Percentiles rank a stretch among this genome's conserved stretches.
These are phyloP conservation scores for Neodon shergylaensis DNA, from an alignment of 2,113 vertebrate species.

Conservation along the genomic window DNA sequence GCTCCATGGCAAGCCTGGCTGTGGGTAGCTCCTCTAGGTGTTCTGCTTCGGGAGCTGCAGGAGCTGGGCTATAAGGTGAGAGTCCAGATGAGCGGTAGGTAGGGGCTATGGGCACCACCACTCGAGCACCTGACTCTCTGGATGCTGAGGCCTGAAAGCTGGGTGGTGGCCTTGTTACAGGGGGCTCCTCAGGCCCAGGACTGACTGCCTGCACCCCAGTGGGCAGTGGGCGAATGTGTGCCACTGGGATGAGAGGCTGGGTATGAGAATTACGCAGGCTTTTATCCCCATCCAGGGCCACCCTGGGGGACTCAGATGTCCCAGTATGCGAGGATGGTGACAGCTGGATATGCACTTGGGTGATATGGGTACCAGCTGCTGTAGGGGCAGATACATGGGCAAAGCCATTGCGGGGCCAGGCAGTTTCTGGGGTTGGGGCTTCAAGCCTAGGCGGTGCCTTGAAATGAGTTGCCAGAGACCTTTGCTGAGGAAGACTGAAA, in stretches of 20 bases:
- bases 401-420: background rate
- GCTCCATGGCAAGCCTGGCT: accelerated
- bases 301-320: background rate
- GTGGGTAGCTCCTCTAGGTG: accelerated
- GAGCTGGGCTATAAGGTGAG: background rate
- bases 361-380: background rate
- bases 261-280: background rate
- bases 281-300: background rate
- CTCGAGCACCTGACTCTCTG: background rate
- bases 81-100: background rate
- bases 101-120: conserved; percentile 51
- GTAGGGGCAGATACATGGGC: background rate
- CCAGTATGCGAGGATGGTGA: conserved; percentile 59
- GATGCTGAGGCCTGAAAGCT: background rate
- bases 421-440: background rate
- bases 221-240: conserved; percentile 37
- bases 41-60: accelerated
- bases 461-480: conserved; percentile 79
- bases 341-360: conserved; percentile 64
- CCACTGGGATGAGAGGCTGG: conserved; percentile 64
- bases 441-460: background rate
- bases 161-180: accelerated
- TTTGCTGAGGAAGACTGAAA: conserved; percentile 72
- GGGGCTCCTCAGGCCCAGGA: conserved; percentile 62
- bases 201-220: background rate